Evolutionary conservation across 2,113 vertebrate species (phyloP).

Genomic region (Lagopus muta): DNA sequence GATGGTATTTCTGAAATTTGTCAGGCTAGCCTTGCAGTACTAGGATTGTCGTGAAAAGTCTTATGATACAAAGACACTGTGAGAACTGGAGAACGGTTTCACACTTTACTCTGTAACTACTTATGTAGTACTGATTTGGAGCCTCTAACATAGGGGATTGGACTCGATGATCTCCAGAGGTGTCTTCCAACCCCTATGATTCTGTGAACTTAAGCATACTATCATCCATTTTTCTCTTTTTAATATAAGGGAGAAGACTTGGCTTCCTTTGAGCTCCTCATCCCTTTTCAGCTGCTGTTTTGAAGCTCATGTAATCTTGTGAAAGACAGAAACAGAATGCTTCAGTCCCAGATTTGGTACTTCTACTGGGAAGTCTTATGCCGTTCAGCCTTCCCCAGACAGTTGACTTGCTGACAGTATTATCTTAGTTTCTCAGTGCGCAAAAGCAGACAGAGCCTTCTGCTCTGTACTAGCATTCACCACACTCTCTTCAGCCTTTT

Average conservation of each 20-base stretch:
- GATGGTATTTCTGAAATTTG: not conserved
- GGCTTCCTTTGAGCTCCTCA: not conserved
- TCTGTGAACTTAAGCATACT: not conserved
- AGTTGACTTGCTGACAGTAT: not conserved
- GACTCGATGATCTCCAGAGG: not conserved
- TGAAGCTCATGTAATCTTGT: not conserved
- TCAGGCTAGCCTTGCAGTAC: accelerated
- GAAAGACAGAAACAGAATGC: not conserved
- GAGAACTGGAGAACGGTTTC: not conserved
- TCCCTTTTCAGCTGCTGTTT: not conserved
- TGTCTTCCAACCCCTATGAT: not conserved
- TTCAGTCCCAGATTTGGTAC: not conserved
- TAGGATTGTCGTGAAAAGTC: not conserved
- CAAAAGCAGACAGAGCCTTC: not conserved
- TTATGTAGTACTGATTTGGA: not conserved
- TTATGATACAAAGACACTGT: not conserved
- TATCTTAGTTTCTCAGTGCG: not conserved
- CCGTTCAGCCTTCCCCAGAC: not conserved
- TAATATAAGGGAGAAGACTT: not conserved
- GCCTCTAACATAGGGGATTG: not conserved
- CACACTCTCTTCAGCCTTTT: not conserved
- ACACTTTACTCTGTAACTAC: not conserved
- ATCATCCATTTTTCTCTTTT: not conserved
- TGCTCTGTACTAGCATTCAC: not conserved
- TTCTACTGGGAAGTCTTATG: not conserved